Base-by-base conservation (phyloP, 1,140 invertebrate species). In the Nilaparvata lugens region DNA sequence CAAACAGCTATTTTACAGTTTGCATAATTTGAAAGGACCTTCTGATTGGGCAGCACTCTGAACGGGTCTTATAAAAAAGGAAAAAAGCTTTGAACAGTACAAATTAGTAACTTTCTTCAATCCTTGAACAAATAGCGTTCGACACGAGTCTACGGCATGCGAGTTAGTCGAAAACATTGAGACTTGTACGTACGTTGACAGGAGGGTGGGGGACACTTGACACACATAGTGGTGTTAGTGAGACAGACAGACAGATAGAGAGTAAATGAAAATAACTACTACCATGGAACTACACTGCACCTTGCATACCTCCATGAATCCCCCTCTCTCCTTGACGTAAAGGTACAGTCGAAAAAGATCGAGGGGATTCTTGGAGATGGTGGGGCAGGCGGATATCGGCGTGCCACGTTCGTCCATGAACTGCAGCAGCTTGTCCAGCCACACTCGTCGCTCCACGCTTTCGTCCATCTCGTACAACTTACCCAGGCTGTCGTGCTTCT, bases 381-480 rank as follows among this genome's bases (percentile, higher is more conserved):
- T 93, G 48, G 96, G 96, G 79, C 94, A 95, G 66, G 91, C 87
- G 59, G 91, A 91, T 66, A 98, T 92, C 48, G 95, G 92, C 63
- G 90, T 89, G 66, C 91, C 86, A 66, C 89, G 78, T 70, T 95
- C 92, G 74, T 97, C 95, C 87, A 97, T 93, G 75, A 93, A 97
- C 59, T 84, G 81, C 60, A 97, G 82, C 66, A 97, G 79, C 73
- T 93, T 89, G 75, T 97, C 94, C 64, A 98, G 79, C 87, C 94
- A 97, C 64, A 81, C 82, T 64, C 90, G 81, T 65, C 95, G 78
- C 67, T 97, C 94, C 48, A 92, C 91, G 73, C 92, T 91, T 69
- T 94, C 91, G 70, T 96, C 94, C 91, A 98, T 93, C 76, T 97
- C 95, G 75, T 95, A 97, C 67, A 97, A 79, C 76, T 96, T 95